A percentile compares a stretch with the other conserved stretches of the same genome.
These are phyloP conservation scores for Pipistrellus nathusii DNA, from an alignment of 2,797 vertebrate species.

Conservation along the genomic window DNA sequence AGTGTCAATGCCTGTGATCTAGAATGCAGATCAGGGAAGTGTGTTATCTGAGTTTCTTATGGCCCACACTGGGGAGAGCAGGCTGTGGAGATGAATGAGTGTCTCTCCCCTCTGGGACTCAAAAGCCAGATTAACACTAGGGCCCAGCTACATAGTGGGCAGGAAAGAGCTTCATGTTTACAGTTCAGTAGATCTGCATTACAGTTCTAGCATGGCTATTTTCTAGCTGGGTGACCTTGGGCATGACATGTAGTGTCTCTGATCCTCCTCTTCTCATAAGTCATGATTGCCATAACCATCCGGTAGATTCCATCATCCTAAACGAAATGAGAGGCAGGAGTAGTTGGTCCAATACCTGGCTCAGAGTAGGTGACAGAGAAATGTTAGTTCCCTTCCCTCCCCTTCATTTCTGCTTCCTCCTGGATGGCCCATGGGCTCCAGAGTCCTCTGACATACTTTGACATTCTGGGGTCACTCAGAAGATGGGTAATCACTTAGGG, in stretches of 20 bases:
- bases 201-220: neutral
- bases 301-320: neutral
- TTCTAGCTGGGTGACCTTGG: neutral
- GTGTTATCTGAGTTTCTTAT: neutral
- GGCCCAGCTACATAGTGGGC: neutral
- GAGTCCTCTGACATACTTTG: neutral
- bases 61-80: neutral
- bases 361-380: neutral
- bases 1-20: neutral
- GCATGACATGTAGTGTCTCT: neutral
- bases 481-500: neutral
- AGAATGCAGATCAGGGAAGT: neutral
- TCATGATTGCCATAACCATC: neutral
- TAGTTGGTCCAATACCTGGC: neutral
- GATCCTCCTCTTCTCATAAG: neutral
- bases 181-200: neutral
- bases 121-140: neutral
- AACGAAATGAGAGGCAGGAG: neutral
- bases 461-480: neutral
- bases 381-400: neutral
- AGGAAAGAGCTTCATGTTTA: neutral
- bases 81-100: neutral
- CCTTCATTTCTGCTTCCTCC: neutral
- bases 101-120: neutral
- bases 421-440: neutral